These are phyloP conservation scores for Xanthorhoe spadicearia DNA, from an alignment of 2,888 invertebrate genomes.

Conservation along the genomic window DNA sequence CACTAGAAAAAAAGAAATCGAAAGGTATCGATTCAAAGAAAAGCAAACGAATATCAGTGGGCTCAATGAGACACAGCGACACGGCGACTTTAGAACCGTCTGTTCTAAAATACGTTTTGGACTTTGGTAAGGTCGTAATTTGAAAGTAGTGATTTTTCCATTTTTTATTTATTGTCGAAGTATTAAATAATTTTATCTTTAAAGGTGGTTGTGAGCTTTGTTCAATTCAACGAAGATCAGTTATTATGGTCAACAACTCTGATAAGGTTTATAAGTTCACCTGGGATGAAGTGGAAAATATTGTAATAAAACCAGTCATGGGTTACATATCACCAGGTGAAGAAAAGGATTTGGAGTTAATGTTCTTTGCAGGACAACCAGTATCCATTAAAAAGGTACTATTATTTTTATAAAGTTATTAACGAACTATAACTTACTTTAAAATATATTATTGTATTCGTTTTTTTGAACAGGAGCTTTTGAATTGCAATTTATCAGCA, in stretches of 20 bases:
- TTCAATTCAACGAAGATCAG: constrained; percentile 64
- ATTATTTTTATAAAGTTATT: background rate
- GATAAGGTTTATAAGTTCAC: constrained; percentile 77
- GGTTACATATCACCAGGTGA: constrained; percentile 79
- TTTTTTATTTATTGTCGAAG: constrained; percentile 1
- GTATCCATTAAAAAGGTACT: constrained; percentile 61
- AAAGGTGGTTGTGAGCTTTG: constrained; percentile 74
- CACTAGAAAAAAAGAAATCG: constrained; percentile 56
- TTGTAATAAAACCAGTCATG: constrained; percentile 70
- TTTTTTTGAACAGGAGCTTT: constrained; percentile 58
- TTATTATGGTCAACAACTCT: constrained; percentile 77
- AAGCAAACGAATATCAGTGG: constrained; percentile 57
- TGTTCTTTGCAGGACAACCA: constrained; percentile 67
- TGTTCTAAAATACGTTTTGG: constrained; percentile 72
- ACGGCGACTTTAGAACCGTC: constrained; percentile 54
- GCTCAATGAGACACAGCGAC: constrained; percentile 59
- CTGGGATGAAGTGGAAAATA: constrained; percentile 63
- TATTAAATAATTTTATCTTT: constrained; percentile 3
- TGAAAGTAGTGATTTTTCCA: background rate
- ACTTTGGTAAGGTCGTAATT: constrained; percentile 61
- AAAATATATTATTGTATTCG: background rate
- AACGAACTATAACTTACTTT: too few species aligned
- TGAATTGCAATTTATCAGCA: constrained; percentile 61
- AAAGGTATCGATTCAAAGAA: constrained; percentile 53
- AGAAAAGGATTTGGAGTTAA: constrained; percentile 78